Evolutionary conservation across 2,113 vertebrate species (phyloP), one percentile per base, ranked within the genome.

Genomic region (Corythoichthys haematopterus): DNA sequence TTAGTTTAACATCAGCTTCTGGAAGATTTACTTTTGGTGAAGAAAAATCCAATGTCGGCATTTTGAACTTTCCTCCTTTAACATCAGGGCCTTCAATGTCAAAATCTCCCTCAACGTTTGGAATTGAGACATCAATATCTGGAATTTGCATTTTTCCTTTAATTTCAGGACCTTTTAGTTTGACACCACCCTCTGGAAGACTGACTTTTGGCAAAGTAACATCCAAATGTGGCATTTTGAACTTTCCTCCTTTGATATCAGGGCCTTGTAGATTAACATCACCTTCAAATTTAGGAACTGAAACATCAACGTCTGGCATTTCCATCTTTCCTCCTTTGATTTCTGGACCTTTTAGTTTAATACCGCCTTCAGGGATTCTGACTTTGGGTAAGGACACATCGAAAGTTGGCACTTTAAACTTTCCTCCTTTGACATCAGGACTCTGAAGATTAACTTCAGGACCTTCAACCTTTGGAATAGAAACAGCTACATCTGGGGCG

Each of bases 71-170:
- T 61, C 16, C 8, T 61, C 59, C 53, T 35, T 56, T 56, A 3
- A 35, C 28, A 56, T 56, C 53, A 35, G 28, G 53, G 11, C 53
- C 53, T 43, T 78, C 61, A 63, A 80, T 2, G 47, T 75, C 64
- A 10, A 82, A n/a, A 20, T 75, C 78, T 46, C 37, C 65, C 1
- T 65, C 74, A 59, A 33, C 3, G 50, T 86, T 79, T 0, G 88
- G 88, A 1, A 90, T 66, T 0, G 88, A 88, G 1, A 92, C 56
- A 35, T 90, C 72, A 2, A 87, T 14, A 4, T 75, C 75, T 0
- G 89, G 87, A 2, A 89, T 70, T 33, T 79, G 65, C 72, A 53
- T 87, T 43, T 80, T 53, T 9, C 74, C 15, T 76, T 82, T 12
- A 3, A 68, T 1, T 45, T 68, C 71, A 20, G 64, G 60, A 7